Conservation (phyloP, 1,140 invertebrate genomes). For the Spodoptera frugiperda region DNA sequence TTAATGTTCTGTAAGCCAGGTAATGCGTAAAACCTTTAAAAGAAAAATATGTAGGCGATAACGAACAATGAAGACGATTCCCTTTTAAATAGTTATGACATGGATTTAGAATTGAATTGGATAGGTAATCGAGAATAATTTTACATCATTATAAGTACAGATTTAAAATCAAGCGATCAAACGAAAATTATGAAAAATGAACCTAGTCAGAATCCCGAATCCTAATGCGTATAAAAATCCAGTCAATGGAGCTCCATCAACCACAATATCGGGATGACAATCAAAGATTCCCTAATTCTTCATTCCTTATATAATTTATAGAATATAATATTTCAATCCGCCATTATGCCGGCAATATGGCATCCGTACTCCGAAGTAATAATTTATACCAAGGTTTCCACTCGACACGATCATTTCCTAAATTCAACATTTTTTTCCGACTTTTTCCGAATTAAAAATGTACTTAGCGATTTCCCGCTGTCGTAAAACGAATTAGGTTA, state of each 20-base stretch:
- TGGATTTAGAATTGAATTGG: no score
- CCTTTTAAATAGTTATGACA: no score
- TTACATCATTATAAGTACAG: no score
- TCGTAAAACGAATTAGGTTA: slow-evolving; percentile 16
- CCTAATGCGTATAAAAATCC: no score
- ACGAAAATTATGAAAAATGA: no score
- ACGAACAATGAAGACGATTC: no score
- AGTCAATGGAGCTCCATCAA: neutral
- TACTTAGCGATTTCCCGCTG: slow-evolving; percentile 18
- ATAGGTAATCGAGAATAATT: no score
- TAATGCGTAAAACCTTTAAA: no score
- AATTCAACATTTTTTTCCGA: slow-evolving; percentile 10
- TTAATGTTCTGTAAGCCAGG: no score
- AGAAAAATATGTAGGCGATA: no score
- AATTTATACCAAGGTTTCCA: slow-evolving; percentile 22
- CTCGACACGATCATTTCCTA: slow-evolving; percentile 40
- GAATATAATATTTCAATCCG: slow-evolving; percentile 43
- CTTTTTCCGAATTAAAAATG: slow-evolving; percentile 39
- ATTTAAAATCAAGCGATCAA: no score
- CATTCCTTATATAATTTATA: slow-evolving; percentile 12
- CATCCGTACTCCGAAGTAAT: slow-evolving; percentile 6
- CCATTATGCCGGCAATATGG: slow-evolving; percentile 32
- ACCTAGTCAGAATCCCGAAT: no score
- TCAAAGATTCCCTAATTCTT: slow-evolving; percentile 3
- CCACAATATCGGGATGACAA: neutral